These are phyloP conservation scores for Drosophila micromelanica DNA, from an alignment of 1,140 invertebrate genomes.

Conservation along the genomic window DNA sequence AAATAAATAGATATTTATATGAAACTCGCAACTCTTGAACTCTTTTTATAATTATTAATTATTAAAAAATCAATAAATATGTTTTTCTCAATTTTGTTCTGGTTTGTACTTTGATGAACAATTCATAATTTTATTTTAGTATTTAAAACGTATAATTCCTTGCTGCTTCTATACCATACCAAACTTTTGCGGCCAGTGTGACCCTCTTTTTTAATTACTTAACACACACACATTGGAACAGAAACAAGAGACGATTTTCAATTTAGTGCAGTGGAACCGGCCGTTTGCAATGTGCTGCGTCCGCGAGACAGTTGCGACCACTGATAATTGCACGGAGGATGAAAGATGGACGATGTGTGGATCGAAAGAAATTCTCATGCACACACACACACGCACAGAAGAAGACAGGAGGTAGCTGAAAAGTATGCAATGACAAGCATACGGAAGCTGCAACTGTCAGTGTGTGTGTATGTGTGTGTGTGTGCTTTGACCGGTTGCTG, in stretches of 20 bases:
- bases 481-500: conserved; percentile 1
- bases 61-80: no score
- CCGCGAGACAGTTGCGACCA: conserved; percentile 29
- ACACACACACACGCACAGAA: conserved; percentile 1
- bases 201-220: background rate
- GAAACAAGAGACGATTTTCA: background rate
- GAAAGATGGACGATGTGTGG: conserved; percentile 19
- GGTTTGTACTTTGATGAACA: no score
- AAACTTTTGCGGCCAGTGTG: no score
- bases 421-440: conserved; percentile 26
- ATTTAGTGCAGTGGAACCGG: background rate
- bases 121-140: no score
- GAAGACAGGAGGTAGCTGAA: conserved; percentile 4
- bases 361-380: conserved; percentile 10
- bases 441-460: background rate
- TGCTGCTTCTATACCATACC: no score
- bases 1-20: no score
- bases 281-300: conserved; percentile 19
- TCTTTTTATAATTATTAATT: no score
- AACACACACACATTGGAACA: conserved; percentile 3
- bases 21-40: no score
- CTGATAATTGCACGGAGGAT: conserved; percentile 39
- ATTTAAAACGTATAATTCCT: no score
- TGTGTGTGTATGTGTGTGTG: conserved; percentile 2
- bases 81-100: no score